Evolutionary conservation across 2,888 invertebrate genomes (phyloP), one percentile per base, ranked within the genome.

Genomic region (Microctonus aethiopoides): DNA sequence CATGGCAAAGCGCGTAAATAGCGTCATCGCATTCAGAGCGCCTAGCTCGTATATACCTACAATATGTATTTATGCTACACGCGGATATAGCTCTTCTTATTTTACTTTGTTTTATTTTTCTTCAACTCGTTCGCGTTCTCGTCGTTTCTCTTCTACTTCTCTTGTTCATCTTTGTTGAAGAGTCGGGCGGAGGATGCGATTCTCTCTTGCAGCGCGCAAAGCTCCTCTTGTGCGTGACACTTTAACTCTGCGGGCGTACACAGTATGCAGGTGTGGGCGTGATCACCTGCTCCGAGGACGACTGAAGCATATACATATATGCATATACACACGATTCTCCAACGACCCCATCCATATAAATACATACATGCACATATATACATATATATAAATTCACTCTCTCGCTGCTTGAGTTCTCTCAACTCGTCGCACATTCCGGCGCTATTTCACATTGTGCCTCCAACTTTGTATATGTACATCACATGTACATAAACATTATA

Each of bases 281-380:
- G 80, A 82, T 83, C 83, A 83, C 82, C 83, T 83, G 83, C 79
- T 79, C 77, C 54, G 29, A 71, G 75, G 61, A 67, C 69, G 61
- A 71, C 46, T 46, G 46, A 46, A 59, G 66, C n/a, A n/a, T n/a
- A n/a, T n/a, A n/a, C n/a, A n/a, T n/a, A n/a, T n/a, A n/a, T n/a
- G n/a, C n/a, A n/a, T n/a, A 29, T 52, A 39, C 29, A 65, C 20
- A 32, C 52, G 36, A 16, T 56, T 59, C 62, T 62, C 57, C 46
- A n/a, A 34, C 32, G 32, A 32, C 36, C 34, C 56, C 56, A 16
- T 26, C 34, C 16, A 11, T 65, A 32, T 51, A 29, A 13, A 22
- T 61, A 36, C 34, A 61, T 36, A 61, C 34, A 39, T 61, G 2
- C 41, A 41, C 62, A 11, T 41, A 41, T 62, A 24, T 24, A 20